These are phyloP conservation scores for Eueremaeus valkanovi DNA, from an alignment of 2,888 invertebrate genomes.

Conservation along the genomic window DNA sequence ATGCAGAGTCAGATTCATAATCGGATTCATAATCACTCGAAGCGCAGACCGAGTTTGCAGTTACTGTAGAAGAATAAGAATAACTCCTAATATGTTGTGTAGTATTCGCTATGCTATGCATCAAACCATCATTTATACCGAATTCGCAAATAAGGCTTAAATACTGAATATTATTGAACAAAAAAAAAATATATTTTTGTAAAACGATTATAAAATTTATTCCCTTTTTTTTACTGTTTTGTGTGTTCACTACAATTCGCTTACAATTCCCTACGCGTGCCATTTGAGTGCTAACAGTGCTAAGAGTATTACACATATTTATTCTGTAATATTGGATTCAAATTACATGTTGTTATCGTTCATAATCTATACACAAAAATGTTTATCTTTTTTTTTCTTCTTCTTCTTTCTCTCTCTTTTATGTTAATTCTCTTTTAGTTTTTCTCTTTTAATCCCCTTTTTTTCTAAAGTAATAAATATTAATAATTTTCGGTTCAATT, in stretches of 20 bases:
- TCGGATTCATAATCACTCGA: constrained; percentile 24
- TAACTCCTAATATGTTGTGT: no score
- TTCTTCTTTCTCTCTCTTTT: background rate
- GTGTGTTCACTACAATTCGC: background rate
- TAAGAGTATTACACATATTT: background rate
- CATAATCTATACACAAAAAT: background rate
- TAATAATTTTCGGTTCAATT: constrained; percentile 4
- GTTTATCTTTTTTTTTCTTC: background rate
- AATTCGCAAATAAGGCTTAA: background rate
- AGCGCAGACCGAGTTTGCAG: background rate
- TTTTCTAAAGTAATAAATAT: background rate
- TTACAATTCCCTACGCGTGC: constrained; percentile 2
- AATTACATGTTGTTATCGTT: constrained; percentile 5
- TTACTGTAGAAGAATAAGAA: no score
- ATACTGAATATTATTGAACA: no score
- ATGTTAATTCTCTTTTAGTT: constrained; percentile 9
- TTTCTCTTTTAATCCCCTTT: background rate
- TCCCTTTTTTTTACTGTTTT: background rate
- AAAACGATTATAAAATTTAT: background rate
- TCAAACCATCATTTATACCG: background rate
- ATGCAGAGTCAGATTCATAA: background rate
- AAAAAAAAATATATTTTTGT: background rate
- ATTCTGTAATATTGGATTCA: no score
- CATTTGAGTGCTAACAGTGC: background rate
- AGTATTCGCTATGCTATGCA: no score